Base-by-base conservation (phyloP, 2,797 vertebrate species). In the Telmatherina bonti region DNA sequence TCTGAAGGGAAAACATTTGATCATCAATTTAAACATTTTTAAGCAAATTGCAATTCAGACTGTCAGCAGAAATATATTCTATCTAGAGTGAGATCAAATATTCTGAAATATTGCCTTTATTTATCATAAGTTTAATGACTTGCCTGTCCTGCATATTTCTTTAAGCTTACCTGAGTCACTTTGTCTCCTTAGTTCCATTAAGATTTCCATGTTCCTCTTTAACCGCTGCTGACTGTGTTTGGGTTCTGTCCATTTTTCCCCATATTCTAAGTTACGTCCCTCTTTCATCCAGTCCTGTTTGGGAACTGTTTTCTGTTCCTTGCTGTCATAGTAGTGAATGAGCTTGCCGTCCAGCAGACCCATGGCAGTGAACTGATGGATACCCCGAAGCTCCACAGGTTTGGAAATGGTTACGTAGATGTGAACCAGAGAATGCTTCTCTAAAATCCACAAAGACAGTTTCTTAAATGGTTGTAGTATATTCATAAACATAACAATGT, bases 281-380 rank as follows among this genome's bases (percentile, higher is more conserved):
- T 78, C 0, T 0, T 3, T 0, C 92, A 95, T 94, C 94, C 93
- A 95, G 0, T 0, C 0, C 81, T 93, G 88, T 36, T 33, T 90
- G 67, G 93, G 88, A 55, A 89, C 53, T 16, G 91, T 95, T 0
- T 0, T 0, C 59, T 67, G 16, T 0, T 0, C 0, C 0, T 31
- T 0, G 0, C 87, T 94, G 85, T 92, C 92, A 10, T 74, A 94
- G 89, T 93, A 94, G 62, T 94, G 93, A 11, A 95, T 93, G 62
- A 88, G 67, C 24, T 0, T 49, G 38, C 13, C 0, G 15, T 94
- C 84, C 47, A 95, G 70, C 10, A 88, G 30, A 1, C 93, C 94
- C 90, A 93, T 90, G 30, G 92, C 94, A 0, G 84, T 91, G 81
- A 95, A 95, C 18, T 91, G 38, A 4, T 89, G 89, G 74, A 94